These are phyloP conservation scores for Sphyrna mokarran DNA, from an alignment of 2,113 vertebrate species.

Conservation along the genomic window DNA sequence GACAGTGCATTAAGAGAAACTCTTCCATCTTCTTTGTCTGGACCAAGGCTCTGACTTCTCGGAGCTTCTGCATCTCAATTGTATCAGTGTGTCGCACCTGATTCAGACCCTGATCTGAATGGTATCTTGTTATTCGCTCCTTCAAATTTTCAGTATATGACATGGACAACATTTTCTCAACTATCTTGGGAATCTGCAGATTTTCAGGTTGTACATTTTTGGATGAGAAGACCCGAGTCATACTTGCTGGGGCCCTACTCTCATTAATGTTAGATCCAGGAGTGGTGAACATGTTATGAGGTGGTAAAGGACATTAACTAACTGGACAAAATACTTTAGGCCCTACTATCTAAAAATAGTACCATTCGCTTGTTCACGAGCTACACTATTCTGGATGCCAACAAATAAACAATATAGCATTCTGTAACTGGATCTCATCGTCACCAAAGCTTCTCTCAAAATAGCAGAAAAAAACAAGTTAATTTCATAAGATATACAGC, in stretches of 20 bases:
- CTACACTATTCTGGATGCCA: slow-evolving; percentile 37
- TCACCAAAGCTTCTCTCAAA: slow-evolving; percentile 47
- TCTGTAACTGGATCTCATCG: slow-evolving; percentile 51
- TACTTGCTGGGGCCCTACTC: slow-evolving; percentile 50
- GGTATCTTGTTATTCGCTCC: slow-evolving; percentile 86
- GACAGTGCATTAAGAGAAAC: slow-evolving; percentile 90
- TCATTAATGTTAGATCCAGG: slow-evolving; percentile 40
- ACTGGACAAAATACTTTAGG: slow-evolving; percentile 10
- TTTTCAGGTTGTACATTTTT: slow-evolving; percentile 57
- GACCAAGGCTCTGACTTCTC: slow-evolving; percentile 78
- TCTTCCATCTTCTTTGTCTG: slow-evolving; percentile 92
- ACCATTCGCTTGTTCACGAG: slow-evolving; percentile 50
- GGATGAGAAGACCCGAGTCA: background rate
- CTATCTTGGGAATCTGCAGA: slow-evolving; percentile 56
- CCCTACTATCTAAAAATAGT: slow-evolving; percentile 61
- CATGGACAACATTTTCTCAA: slow-evolving; percentile 87
- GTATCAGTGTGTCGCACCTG: slow-evolving; percentile 66
- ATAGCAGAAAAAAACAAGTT: slow-evolving; percentile 52
- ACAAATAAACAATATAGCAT: slow-evolving; percentile 51
- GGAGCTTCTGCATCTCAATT: slow-evolving; percentile 75
- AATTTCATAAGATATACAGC: slow-evolving; percentile 49
- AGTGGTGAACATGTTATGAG: slow-evolving; percentile 56
- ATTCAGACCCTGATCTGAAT: slow-evolving; percentile 83
- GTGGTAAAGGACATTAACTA: slow-evolving; percentile 38
- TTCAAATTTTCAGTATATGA: slow-evolving; percentile 88